These are phyloP conservation scores for Pseudopipra pipra DNA, from an alignment of 2,113 vertebrate species.

Conservation along the genomic window DNA sequence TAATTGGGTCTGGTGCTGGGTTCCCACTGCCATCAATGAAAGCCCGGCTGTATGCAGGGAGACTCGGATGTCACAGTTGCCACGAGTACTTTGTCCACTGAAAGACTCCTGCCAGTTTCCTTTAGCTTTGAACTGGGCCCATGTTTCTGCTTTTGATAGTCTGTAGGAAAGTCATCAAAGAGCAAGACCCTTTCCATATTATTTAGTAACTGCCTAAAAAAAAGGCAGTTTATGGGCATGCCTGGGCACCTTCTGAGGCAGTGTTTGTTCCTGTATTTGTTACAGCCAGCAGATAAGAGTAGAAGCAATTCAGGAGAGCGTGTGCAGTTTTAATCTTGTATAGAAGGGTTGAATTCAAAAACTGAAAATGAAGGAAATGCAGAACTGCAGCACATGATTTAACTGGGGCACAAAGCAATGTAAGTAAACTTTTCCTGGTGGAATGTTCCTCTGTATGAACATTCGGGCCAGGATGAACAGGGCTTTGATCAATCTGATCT, in stretches of 20 bases:
- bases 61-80: not conserved
- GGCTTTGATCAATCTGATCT: not conserved
- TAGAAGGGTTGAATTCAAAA: not conserved
- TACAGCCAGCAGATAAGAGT: not conserved
- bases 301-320: not conserved
- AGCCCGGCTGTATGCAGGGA: not conserved
- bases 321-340: not conserved
- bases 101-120: not conserved
- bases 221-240: not conserved
- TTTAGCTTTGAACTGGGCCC: not conserved
- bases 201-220: not conserved
- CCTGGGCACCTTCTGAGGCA: not conserved
- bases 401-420: not conserved
- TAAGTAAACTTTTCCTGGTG: not conserved
- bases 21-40: not conserved
- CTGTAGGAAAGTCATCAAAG: not conserved
- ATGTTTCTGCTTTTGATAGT: not conserved
- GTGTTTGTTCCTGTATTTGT: not conserved
- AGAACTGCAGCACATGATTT: not conserved
- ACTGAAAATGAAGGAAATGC: not conserved
- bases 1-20: rapidly evolving
- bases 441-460: not conserved
- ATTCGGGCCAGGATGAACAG: not conserved
- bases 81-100: not conserved
- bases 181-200: not conserved